Evolutionary conservation across 2,113 vertebrate species (phyloP), one percentile per base, ranked within the genome.

Genomic region (Hydropotes inermis): DNA sequence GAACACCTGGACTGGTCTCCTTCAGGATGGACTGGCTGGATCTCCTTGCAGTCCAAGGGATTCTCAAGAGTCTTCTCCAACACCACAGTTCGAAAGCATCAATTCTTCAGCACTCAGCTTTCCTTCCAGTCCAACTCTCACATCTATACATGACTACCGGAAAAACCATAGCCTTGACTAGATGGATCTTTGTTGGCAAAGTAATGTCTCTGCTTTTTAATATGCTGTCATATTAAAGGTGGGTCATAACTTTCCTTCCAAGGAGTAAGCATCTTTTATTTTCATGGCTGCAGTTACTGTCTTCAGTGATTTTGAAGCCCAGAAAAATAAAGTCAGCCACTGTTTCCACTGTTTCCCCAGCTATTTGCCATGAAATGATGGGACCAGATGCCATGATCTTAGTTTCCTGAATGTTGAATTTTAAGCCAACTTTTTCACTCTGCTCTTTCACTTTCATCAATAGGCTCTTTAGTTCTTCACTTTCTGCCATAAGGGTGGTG

Each of bases 271-370:
- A 0, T n/a, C 61, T n/a, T 67, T n/a, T n/a, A 67, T n/a, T 67
- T 67, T 67, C 61, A 67, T n/a, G 61, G 16, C 3, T 64, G 3
- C 61, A 64, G 3, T 64, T 33, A 64, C 15, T 3, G 19, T 67
- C 61, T 9, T 8, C 61, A 10, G 33, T n/a, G 30, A 64, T 7
- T 64, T n/a, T n/a, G 33, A 33, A 64, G 61, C 61, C 61, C 30
- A 1, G 0, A 0, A 2, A n/a, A 64, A n/a, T 64, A 64, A n/a
- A 64, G 30, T 19, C 61, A 3, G 60, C 1, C 16, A 61, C 14
- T 61, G 14, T 61, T 61, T 61, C 60, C 61, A 64, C 8, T n/a
- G 61, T n/a, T 64, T n/a, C 30, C 7, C 30, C 30, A 17, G 33
- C 61, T 64, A 64, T 64, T 17, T 64, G 15, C 61, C 61, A 64